phyloP scores from a whole-genome alignment of 2,888 invertebrate genomes.

The Scaptomyza polygonia region DNA sequence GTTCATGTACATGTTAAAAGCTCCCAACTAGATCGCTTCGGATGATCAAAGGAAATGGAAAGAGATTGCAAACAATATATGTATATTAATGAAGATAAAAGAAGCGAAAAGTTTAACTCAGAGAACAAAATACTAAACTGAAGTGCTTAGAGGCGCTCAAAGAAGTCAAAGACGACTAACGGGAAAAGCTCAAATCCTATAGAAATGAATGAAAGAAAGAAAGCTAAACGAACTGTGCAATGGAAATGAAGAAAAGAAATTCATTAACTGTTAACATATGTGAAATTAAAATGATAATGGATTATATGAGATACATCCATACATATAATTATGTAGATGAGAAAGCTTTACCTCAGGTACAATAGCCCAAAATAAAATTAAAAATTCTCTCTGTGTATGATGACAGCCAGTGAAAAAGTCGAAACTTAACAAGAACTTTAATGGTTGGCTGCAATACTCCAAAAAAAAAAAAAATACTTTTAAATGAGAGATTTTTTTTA shows the following conservation, averaged over 20 bases:
- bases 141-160: too few relatives aligned
- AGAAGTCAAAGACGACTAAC: too few relatives aligned
- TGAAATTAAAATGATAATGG: not conserved
- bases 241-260: not conserved
- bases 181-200: not conserved
- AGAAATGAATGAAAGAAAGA: not conserved
- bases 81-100: too few relatives aligned
- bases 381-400: conserved; percentile 5
- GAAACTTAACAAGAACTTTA: not conserved
- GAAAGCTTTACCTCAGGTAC: conserved; percentile 30
- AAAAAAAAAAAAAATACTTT: not conserved
- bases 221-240: conserved; percentile 7
- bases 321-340: not conserved
- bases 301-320: not conserved
- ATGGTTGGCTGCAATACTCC: not conserved
- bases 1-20: not conserved
- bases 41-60: not conserved
- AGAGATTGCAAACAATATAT: not conserved
- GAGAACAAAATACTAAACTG: too few relatives aligned
- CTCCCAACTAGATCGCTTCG: not conserved
- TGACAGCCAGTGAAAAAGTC: conserved; percentile 23
- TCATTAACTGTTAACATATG: too few relatives aligned
- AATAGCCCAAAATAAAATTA: not conserved
- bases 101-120: too few relatives aligned
- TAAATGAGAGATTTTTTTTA: not conserved